Percentiles rank a stretch among this genome's conserved stretches.
Conservation (phyloP, 2,888 invertebrate genomes). For the Aphrophora alni region DNA sequence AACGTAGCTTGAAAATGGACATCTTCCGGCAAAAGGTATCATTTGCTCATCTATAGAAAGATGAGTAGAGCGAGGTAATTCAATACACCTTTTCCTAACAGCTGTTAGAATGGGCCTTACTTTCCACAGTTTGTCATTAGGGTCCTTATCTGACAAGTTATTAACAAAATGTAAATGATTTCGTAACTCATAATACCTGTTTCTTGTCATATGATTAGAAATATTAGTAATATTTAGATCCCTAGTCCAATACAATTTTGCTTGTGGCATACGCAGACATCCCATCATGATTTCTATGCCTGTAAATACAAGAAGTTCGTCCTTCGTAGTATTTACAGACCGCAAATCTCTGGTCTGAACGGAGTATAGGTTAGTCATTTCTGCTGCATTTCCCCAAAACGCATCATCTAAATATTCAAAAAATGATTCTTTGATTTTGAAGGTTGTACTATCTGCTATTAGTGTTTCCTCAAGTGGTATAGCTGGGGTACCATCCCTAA, state of each 20-base stretch:
- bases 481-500: neutral
- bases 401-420: slow-evolving; percentile 18
- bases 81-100: neutral
- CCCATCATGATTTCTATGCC: slow-evolving; percentile 24
- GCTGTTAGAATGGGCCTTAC: neutral
- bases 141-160: neutral
- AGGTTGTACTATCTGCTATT: neutral
- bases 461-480: neutral
- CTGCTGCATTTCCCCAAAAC: slow-evolving; percentile 8
- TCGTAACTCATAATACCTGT: slow-evolving; percentile 19
- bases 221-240: neutral
- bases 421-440: slow-evolving; percentile 6
- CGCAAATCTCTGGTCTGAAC: slow-evolving; percentile 11
- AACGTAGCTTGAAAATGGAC: neutral
- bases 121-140: slow-evolving; percentile 23
- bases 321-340: neutral
- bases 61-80: slow-evolving; percentile 12
- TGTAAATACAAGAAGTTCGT: slow-evolving; percentile 14
- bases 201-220: slow-evolving; percentile 13
- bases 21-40: slow-evolving; percentile 17
- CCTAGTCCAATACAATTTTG: slow-evolving; percentile 15
- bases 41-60: slow-evolving; percentile 27
- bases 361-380: slow-evolving; percentile 17
- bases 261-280: slow-evolving; percentile 11
- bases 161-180: slow-evolving; percentile 16